A percentile compares a stretch with the other conserved stretches of the same genome.
Evolutionary conservation across 2,113 vertebrate genomes (phyloP).

Genomic region (Podarcis cretensis): DNA sequence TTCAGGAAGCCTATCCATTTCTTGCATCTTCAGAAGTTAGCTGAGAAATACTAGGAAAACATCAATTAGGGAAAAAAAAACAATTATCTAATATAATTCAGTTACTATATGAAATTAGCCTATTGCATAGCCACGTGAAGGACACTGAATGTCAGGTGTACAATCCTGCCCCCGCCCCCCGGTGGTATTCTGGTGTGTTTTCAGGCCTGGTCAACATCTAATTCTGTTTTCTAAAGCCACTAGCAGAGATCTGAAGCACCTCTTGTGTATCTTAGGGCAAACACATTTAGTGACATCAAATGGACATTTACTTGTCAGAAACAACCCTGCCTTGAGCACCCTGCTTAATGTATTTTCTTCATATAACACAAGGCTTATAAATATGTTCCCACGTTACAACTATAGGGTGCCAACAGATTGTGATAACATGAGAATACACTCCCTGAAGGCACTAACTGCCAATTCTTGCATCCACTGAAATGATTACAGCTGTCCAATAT

Average conservation of each 20-base stretch:
- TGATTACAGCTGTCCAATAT: not conserved
- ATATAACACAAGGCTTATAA: not conserved
- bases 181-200: not conserved
- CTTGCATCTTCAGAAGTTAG: not conserved
- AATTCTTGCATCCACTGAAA: not conserved
- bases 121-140: not conserved
- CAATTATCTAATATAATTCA: not conserved
- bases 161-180: no score
- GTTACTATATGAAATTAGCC: not conserved
- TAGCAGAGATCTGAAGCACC: not conserved
- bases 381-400: not conserved
- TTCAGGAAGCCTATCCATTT: not conserved
- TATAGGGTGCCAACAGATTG: not conserved
- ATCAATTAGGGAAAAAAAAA: not conserved
- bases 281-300: not conserved
- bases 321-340: not conserved
- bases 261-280: not conserved
- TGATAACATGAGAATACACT: not conserved
- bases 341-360: not conserved
- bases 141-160: not conserved
- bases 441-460: not conserved
- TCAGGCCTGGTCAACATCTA: not conserved
- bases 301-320: not conserved
- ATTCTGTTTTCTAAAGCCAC: not conserved
- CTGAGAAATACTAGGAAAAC: not conserved